Base-by-base conservation (phyloP, 2,113 vertebrate species). In the Callipepla squamata region DNA sequence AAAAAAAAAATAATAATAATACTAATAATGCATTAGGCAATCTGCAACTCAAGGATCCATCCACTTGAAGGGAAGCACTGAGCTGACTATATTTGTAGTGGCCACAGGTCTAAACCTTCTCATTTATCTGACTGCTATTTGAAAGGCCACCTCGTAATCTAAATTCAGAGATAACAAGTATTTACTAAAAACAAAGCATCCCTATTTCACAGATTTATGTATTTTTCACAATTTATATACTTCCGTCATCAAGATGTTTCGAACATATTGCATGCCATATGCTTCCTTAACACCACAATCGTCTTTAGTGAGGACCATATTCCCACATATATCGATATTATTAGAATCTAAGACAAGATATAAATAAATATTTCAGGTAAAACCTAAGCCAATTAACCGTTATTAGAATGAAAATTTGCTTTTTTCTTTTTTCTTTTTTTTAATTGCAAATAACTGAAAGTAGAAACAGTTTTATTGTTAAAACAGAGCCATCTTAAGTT, bases 251-350 rank as follows among this genome's bases (percentile, higher is more conserved):
- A 93, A 92, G 73, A 88, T 78, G 22, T 74, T 88, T 87, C 30
- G 61, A 86, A 75, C 83, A 95, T 88, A 86, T 84, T 96, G 80
- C 22, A 68, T 19, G 38, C 38, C 90, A 88, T 96, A 92, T 80
- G 85, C 55, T 94, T 92, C 51, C 51, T 80, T 84, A 78, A 90
- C 66, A 62, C n/a, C 12, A 25, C 47, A 40, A 14, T 74, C 57
- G 40, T 86, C 69, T 89, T 86, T 30, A 75, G 42, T 25, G 38
- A 84, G 20, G 32, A 93, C 82, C 45, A 44, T 79, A 47, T 86
- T 80, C 83, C 48, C 34, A 80, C 42, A 47, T 25, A 25, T 19
- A 38, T 14, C 19, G 61, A n/a, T 76, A 53, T 80, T 83, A 88
- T 70, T 81, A 88, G 74, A 83, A 67, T 50, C 9, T 67, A 80